Conservation (phyloP, 1,140 invertebrate species). For the Psilanteris sp. region DNA sequence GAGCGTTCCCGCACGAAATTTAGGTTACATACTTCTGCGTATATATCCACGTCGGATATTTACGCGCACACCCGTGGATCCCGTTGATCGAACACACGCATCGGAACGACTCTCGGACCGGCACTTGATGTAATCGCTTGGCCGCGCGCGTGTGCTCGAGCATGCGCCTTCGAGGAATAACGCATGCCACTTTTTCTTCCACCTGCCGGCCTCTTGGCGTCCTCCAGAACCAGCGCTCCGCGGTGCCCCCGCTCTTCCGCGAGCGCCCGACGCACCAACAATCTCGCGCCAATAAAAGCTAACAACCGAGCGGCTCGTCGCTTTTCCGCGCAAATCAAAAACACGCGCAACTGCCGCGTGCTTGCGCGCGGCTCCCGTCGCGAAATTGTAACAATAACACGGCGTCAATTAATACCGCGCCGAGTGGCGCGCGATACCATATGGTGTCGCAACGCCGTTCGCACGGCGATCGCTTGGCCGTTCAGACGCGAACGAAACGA, state of each 20-base stretch:
- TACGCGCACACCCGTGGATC: slow-evolving; percentile 54
- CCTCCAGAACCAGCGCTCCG: slow-evolving; percentile 40
- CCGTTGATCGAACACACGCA: slow-evolving; percentile 67
- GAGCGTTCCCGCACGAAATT: slow-evolving; percentile 11
- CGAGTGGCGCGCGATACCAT: too few species aligned
- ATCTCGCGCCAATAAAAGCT: slow-evolving; percentile 34
- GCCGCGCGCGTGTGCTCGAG: slow-evolving; percentile 36
- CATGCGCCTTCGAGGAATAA: slow-evolving; percentile 42
- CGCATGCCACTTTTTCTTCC: slow-evolving; percentile 49
- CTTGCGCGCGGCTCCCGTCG: too few species aligned
- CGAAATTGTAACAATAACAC: too few species aligned
- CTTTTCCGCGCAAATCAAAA: too few species aligned
- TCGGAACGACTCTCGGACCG: slow-evolving; percentile 21
- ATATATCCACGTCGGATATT: slow-evolving; percentile 38
- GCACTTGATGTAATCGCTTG: slow-evolving; percentile 53
- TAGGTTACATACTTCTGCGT: slow-evolving; percentile 31
- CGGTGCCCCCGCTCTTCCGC: too few species aligned
- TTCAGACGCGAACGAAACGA: too few species aligned
- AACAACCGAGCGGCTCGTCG: too few species aligned
- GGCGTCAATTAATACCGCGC: too few species aligned
- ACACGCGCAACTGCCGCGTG: too few species aligned
- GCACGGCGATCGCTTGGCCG: too few species aligned
- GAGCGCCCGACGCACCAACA: too few species aligned
- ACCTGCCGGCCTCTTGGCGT: slow-evolving; percentile 15
- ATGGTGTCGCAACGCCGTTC: too few species aligned